Conservation (phyloP, 2,888 invertebrate genomes). For the Mimumesa dahlbomi region DNA sequence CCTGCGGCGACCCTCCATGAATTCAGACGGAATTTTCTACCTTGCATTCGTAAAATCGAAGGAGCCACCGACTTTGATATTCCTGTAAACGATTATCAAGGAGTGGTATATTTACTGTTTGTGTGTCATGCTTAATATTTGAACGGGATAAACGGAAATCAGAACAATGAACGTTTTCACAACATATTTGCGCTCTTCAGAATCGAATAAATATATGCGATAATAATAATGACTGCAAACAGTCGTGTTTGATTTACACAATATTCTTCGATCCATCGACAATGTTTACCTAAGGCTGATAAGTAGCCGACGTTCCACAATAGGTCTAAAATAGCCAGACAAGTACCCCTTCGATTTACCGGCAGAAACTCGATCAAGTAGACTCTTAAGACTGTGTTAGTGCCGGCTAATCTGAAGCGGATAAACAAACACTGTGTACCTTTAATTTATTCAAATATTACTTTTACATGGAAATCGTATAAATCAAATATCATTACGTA, state of each 20-base stretch:
- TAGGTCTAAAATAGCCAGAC: conserved; percentile 76
- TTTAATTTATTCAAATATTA: no score
- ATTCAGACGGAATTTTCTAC: conserved; percentile 71
- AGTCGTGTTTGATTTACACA: neutral
- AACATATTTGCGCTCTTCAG: no score
- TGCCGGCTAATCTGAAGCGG: conserved; percentile 76
- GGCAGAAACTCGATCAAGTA: conserved; percentile 79
- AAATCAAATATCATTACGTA: no score
- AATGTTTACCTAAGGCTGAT: conserved; percentile 48
- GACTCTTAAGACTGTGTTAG: conserved; percentile 74
- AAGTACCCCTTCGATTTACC: conserved; percentile 75
- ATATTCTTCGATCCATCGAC: no score
- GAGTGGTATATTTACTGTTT: neutral
- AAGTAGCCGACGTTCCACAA: conserved; percentile 73
- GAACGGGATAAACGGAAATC: neutral
- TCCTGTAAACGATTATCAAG: conserved; percentile 45
- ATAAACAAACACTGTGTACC: no score
- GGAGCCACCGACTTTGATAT: conserved; percentile 69
- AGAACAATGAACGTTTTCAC: no score
- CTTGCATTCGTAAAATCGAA: conserved; percentile 64
- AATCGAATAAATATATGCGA: neutral
- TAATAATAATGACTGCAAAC: neutral
- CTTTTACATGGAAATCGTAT: no score
- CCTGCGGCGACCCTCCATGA: conserved; percentile 79
- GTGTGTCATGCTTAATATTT: neutral